These are phyloP conservation scores for Chrysina gloriosa DNA, from an alignment of 2,888 invertebrate species.

Conservation along the genomic window DNA sequence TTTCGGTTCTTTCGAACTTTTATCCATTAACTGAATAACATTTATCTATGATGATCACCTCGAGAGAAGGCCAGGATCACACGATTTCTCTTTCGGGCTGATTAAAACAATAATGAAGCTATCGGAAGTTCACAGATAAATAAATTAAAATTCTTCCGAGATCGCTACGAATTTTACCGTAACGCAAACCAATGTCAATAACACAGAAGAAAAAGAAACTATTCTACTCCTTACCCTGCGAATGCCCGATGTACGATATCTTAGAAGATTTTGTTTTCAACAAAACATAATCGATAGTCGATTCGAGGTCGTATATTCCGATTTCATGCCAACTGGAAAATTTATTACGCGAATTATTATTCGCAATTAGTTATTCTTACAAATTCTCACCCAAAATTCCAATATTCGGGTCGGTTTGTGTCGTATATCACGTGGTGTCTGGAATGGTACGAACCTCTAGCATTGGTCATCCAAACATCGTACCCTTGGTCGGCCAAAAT, in stretches of 20 bases:
- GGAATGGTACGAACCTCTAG: constrained; percentile 31
- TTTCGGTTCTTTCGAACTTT: too few relatives aligned
- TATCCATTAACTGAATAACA: too few relatives aligned
- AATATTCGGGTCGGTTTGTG: constrained; percentile 1
- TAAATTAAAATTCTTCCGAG: too few relatives aligned
- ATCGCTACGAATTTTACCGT: too few relatives aligned
- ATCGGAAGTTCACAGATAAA: too few relatives aligned
- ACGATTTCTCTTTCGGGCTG: too few relatives aligned
- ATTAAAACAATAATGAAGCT: too few relatives aligned
- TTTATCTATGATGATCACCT: too few relatives aligned
- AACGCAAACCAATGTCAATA: too few relatives aligned
- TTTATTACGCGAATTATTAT: not conserved
- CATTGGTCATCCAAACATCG: constrained; percentile 37
- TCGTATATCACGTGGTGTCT: constrained; percentile 8
- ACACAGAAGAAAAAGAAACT: too few relatives aligned
- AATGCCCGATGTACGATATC: constrained; percentile 72
- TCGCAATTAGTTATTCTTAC: not conserved
- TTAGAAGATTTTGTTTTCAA: constrained; percentile 67
- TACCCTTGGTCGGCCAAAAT: constrained; percentile 28
- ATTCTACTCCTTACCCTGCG: constrained; percentile 68
- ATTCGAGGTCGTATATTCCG: constrained; percentile 79
- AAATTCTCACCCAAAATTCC: constrained; percentile 34
- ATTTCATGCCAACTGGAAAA: constrained; percentile 78
- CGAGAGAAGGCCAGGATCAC: too few relatives aligned
- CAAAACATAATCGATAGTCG: constrained; percentile 78